phyloP scores from a whole-genome alignment of 2,797 vertebrate genomes.

The Psittacula derbiana region DNA sequence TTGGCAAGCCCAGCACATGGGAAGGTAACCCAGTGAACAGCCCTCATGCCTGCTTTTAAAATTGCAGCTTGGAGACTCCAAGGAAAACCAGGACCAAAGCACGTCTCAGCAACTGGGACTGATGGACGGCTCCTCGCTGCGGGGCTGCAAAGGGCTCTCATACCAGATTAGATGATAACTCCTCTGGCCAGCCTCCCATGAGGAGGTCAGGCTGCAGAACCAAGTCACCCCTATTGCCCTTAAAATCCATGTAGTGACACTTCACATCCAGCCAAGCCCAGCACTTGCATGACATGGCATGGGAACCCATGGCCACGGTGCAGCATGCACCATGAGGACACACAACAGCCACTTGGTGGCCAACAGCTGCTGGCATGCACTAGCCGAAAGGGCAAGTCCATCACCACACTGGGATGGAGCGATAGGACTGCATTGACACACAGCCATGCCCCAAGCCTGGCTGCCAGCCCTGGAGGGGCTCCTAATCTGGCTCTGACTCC shows the following conservation, averaged over 20 bases:
- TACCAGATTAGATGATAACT: neutral
- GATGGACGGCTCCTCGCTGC: rapidly evolving
- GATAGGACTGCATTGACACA: neutral
- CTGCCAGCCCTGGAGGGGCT: neutral
- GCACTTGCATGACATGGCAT: neutral
- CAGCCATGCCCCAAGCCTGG: neutral
- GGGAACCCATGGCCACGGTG: neutral
- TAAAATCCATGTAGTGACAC: neutral
- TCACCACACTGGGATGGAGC: neutral
- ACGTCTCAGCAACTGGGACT: neutral
- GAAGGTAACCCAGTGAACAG: neutral
- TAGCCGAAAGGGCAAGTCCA: neutral
- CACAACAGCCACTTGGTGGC: neutral
- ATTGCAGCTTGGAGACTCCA: neutral
- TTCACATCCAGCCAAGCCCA: neutral
- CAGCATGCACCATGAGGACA: neutral
- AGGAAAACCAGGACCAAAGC: neutral
- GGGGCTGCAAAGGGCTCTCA: neutral
- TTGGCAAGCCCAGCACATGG: neutral
- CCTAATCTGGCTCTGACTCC: neutral
- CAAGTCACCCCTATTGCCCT: rapidly evolving
- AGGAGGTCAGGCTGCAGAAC: neutral
- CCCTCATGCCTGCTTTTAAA: neutral
- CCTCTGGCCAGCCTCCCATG: rapidly evolving
- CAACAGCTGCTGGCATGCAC: neutral